These are phyloP conservation scores for Dolichopus griseipennis DNA, from an alignment of 2,888 invertebrate genomes.

Conservation along the genomic window DNA sequence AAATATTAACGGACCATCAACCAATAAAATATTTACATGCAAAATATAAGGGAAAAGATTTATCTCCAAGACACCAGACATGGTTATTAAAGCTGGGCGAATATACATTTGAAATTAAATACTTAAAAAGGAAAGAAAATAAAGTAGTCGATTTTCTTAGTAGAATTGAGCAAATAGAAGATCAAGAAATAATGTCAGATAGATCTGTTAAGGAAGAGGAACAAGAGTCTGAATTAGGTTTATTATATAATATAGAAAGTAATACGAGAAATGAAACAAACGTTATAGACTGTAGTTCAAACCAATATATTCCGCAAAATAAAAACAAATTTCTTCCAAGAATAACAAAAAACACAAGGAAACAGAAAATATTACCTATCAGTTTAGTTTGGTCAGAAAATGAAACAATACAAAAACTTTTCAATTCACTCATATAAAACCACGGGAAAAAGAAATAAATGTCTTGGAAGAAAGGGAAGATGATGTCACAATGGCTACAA, in stretches of 20 bases:
- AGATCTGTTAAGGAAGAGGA: neutral
- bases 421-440: too few species aligned
- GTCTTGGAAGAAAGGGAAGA: neutral
- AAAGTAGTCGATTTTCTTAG: slow-evolving; percentile 9
- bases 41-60: slow-evolving; percentile 13
- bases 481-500: slow-evolving; percentile 10
- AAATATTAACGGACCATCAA: slow-evolving; percentile 17
- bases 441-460: too few species aligned
- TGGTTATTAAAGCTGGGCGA: slow-evolving; percentile 13
- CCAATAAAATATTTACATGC: slow-evolving; percentile 15
- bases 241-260: neutral
- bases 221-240: neutral
- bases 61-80: slow-evolving; percentile 10
- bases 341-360: too few species aligned
- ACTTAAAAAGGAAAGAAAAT: slow-evolving; percentile 14
- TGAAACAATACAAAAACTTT: too few species aligned
- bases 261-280: too few species aligned
- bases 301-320: too few species aligned
- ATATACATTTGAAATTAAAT: slow-evolving; percentile 13
- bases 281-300: too few species aligned
- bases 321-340: too few species aligned
- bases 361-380: too few species aligned
- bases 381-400: too few species aligned
- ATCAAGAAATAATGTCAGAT: neutral
- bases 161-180: neutral